A percentile compares a stretch with the other conserved stretches of the same genome.
phyloP scores from a whole-genome alignment of 2,888 invertebrate genomes.

The Bombyx huttoni region DNA sequence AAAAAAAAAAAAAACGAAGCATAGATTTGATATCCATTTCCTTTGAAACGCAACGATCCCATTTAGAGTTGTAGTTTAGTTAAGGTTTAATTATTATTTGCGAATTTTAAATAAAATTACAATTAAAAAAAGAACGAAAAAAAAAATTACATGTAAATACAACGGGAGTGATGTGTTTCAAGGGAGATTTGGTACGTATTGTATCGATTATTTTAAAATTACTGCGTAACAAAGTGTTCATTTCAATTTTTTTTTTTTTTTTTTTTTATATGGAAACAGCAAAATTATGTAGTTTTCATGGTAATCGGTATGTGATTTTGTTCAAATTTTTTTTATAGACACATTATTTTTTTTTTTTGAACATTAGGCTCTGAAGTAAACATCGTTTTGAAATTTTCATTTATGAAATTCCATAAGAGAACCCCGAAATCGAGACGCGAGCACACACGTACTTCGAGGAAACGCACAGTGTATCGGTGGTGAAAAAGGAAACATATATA shows the following conservation, averaged over 20 bases:
- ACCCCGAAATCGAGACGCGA: no score
- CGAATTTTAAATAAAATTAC: constrained; percentile 13
- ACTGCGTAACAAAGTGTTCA: constrained; percentile 51
- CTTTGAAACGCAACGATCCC: constrained; percentile 12
- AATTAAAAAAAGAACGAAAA: no score
- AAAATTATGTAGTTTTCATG: no score
- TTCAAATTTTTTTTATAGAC: no score
- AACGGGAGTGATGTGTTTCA: constrained; percentile 10
- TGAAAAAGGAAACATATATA: background rate
- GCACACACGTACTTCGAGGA: background rate
- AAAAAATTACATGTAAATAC: constrained; percentile 1
- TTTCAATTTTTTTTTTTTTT: constrained; percentile 64
- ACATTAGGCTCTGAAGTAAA: no score
- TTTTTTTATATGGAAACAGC: no score
- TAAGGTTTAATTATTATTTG: constrained; percentile 12
- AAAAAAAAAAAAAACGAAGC: constrained; percentile 20
- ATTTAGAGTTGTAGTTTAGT: constrained; percentile 8
- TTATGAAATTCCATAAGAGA: no score
- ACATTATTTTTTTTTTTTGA: no score
- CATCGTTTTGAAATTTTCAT: no score
- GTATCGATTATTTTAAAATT: constrained; percentile 41
- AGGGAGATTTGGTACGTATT: constrained; percentile 24
- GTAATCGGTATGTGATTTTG: no score
- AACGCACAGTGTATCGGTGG: background rate
- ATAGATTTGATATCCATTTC: constrained; percentile 12